These are phyloP conservation scores for Azemiops feae DNA, from an alignment of 2,113 vertebrate genomes.

Conservation along the genomic window DNA sequence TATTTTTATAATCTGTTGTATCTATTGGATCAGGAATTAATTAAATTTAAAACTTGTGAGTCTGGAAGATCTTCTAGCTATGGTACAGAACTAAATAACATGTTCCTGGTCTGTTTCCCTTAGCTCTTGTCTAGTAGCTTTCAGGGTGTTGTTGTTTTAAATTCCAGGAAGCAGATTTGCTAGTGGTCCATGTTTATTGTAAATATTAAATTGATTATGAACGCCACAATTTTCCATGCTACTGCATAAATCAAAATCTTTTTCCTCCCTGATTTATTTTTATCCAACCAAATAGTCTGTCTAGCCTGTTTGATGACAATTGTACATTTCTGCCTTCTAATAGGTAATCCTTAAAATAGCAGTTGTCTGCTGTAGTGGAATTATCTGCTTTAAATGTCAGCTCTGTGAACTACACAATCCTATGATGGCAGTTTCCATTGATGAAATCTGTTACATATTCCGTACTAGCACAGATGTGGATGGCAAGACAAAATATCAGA, in stretches of 20 bases:
- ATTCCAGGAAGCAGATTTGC: slow-evolving; percentile 39
- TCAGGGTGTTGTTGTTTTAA: neutral
- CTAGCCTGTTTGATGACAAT: slow-evolving; percentile 36
- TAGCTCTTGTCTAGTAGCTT: slow-evolving; percentile 6
- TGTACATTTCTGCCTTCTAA: slow-evolving; percentile 45
- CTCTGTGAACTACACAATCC: slow-evolving; percentile 49
- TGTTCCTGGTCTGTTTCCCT: neutral
- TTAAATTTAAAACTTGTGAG: slow-evolving; percentile 21
- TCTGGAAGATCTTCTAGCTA: slow-evolving; percentile 25
- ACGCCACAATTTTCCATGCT: neutral
- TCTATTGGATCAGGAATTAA: slow-evolving; percentile 32
- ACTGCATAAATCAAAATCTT: slow-evolving; percentile 22
- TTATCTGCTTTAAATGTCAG: slow-evolving; percentile 61
- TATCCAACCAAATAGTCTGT: slow-evolving; percentile 10
- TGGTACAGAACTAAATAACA: slow-evolving; percentile 15
- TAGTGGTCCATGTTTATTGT: slow-evolving; percentile 1
- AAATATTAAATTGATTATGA: slow-evolving; percentile 32
- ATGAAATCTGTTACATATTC: slow-evolving; percentile 32
- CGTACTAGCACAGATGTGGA: slow-evolving; percentile 15
- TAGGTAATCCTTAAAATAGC: slow-evolving; percentile 48
- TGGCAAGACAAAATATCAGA: neutral
- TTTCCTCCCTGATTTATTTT: slow-evolving; percentile 26
- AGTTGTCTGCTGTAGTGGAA: slow-evolving; percentile 54
- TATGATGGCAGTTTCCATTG: slow-evolving; percentile 38
- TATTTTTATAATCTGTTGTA: slow-evolving; percentile 39